phyloP scores from a whole-genome alignment of 2,888 invertebrate genomes.

The Gisinianus flammeolus region DNA sequence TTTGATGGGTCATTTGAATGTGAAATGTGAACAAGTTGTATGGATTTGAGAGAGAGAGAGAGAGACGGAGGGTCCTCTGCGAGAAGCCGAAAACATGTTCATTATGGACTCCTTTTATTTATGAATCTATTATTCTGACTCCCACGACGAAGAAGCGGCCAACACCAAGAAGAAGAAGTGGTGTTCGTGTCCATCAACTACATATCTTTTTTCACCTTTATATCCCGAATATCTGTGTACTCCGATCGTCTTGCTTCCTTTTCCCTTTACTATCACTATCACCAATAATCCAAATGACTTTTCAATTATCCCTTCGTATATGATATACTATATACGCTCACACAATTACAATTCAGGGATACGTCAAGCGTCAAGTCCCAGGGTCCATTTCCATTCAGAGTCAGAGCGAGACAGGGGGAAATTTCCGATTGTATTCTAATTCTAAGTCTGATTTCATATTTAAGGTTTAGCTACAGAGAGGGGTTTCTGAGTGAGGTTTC shows the following conservation, averaged over 20 bases:
- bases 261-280: constrained; percentile 6
- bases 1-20: not conserved
- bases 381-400: not conserved
- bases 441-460: not conserved
- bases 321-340: not conserved
- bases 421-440: no score
- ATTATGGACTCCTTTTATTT: constrained; percentile 30
- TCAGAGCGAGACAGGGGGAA: no score
- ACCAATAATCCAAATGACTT: constrained; percentile 32
- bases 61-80: not conserved
- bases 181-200: not conserved
- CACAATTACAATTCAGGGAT: constrained; percentile 2
- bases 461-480: not conserved
- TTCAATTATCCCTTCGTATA: constrained; percentile 23
- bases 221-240: no score
- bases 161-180: not conserved
- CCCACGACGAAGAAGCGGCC: constrained; percentile 29
- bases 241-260: no score
- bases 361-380: constrained; percentile 4
- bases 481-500: no score
- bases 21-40: not conserved
- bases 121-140: constrained; percentile 37
- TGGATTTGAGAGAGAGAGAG: not conserved
- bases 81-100: constrained; percentile 37
- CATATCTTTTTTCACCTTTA: no score